phyloP scores from a whole-genome alignment of 2,888 invertebrate genomes.

The Eugnorisma glareosa region DNA sequence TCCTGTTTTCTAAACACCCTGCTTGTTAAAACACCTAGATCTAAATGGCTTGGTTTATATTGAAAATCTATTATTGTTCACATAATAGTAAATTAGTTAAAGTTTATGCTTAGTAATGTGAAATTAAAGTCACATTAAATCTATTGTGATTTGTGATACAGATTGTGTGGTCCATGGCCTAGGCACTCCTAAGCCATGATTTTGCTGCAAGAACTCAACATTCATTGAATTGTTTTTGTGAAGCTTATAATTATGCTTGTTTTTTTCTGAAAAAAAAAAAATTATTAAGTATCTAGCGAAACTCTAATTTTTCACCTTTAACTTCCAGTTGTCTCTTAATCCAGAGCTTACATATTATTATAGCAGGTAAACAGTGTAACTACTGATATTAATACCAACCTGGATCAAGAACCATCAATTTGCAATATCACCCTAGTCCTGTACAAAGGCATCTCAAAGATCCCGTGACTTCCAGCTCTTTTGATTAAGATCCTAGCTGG shows the following conservation, averaged over 20 bases:
- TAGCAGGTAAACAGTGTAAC: background rate
- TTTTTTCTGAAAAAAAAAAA: too few species aligned
- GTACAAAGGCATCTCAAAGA: background rate
- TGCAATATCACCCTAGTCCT: background rate
- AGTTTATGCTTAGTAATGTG: conserved; percentile 22
- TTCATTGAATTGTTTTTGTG: too few species aligned
- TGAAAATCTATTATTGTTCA: conserved; percentile 24
- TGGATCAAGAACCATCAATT: background rate
- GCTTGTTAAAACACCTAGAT: background rate
- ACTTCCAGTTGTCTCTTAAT: background rate
- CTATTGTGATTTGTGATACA: conserved; percentile 39
- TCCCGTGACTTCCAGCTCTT: background rate
- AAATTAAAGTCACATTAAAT: conserved; percentile 43
- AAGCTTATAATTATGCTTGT: too few species aligned
- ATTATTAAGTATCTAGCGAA: background rate
- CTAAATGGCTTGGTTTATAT: conserved; percentile 9
- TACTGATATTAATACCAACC: background rate
- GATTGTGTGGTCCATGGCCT: conserved; percentile 33
- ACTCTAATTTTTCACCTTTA: background rate
- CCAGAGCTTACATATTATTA: too few species aligned
- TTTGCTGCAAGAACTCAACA: background rate
- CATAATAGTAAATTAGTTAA: conserved; percentile 38
- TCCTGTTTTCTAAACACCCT: background rate
- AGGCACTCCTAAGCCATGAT: background rate
- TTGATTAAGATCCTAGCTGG: background rate